These are phyloP conservation scores for Pseudanteris insignis DNA, from an alignment of 2,888 invertebrate species.

Conservation along the genomic window DNA sequence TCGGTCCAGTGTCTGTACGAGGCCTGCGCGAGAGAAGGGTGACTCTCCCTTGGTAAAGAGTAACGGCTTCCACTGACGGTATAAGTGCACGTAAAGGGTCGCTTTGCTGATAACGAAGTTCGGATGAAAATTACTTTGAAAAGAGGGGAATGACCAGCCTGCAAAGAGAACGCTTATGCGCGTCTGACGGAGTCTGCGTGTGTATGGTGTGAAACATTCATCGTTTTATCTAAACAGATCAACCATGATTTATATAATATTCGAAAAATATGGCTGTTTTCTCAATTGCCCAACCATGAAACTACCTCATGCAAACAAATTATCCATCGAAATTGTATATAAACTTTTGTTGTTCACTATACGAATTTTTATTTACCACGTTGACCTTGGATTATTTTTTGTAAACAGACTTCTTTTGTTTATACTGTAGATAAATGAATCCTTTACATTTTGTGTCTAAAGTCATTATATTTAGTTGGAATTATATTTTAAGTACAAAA, in stretches of 20 bases:
- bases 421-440: no score
- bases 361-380: no score
- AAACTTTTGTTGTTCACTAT: no score
- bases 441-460: no score
- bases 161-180: slow-evolving; percentile 23
- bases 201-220: slow-evolving; percentile 23
- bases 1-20: slow-evolving; percentile 25
- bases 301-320: no score
- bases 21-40: slow-evolving; percentile 23
- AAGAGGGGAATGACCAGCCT: slow-evolving; percentile 37
- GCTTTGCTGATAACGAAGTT: slow-evolving; percentile 42
- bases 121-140: slow-evolving; percentile 41
- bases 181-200: no score
- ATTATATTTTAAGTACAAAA: no score
- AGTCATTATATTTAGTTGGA: no score
- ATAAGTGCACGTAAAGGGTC: slow-evolving; percentile 33
- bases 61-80: slow-evolving; percentile 24
- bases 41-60: slow-evolving; percentile 25
- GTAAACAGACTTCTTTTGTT: no score
- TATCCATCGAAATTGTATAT: no score
- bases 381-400: no score
- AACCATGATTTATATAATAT: slow-evolving; percentile 5
- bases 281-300: not conserved
- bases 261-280: not conserved
- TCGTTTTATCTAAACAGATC: slow-evolving; percentile 23